Conservation (phyloP, 2,888 invertebrate genomes). For the Heteropelma amictum region DNA sequence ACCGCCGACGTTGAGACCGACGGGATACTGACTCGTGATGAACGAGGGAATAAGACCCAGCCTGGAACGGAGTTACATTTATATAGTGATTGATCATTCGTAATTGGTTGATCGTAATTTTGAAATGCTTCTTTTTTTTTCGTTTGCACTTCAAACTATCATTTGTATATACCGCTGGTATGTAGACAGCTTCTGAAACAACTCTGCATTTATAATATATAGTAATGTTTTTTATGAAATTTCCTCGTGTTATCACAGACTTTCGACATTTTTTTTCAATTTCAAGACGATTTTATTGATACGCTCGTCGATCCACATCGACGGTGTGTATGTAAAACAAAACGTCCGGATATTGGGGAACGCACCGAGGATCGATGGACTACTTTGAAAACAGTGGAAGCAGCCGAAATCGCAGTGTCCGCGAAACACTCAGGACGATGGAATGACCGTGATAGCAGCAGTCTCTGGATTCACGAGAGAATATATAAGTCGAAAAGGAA, state of each 20-base stretch:
- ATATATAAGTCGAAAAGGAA: conserved; percentile 31
- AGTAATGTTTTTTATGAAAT: too few species aligned
- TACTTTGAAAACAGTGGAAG: conserved; percentile 7
- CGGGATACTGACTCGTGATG: conserved; percentile 74
- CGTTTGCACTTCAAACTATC: too few species aligned
- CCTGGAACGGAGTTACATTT: conserved; percentile 59
- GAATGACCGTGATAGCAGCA: not conserved
- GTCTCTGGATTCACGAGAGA: not conserved
- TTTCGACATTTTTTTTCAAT: too few species aligned
- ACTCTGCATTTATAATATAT: too few species aligned
- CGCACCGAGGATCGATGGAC: conserved; percentile 25
- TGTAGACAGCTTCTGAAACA: too few species aligned
- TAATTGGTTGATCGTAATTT: conserved; percentile 5
- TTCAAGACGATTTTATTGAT: too few species aligned
- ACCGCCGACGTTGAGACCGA: conserved; percentile 72
- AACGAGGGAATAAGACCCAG: conserved; percentile 74
- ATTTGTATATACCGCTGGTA: too few species aligned
- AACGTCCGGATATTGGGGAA: conserved; percentile 12
- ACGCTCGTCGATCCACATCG: too few species aligned
- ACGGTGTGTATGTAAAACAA: conserved; percentile 10
- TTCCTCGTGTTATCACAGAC: too few species aligned
- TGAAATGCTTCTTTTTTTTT: too few species aligned
- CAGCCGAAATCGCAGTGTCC: not conserved
- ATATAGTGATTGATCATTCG: not conserved
- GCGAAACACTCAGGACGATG: not conserved